phyloP scores from a whole-genome alignment of 1,140 invertebrate species.

The Neodiprion pinetum region DNA sequence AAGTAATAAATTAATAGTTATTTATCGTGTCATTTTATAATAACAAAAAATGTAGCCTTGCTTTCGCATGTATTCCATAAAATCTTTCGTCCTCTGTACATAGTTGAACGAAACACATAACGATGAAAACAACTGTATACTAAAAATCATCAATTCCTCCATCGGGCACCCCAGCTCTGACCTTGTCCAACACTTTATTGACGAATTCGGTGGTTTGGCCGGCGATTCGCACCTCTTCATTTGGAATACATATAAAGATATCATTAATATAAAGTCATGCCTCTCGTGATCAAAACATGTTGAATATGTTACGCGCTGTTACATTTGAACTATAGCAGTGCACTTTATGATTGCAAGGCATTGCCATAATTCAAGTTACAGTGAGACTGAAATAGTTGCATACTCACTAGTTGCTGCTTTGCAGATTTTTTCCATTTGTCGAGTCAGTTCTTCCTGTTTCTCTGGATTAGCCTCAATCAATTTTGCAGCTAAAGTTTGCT shows the following conservation, averaged over 20 bases:
- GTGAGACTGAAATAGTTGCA: constrained; percentile 9
- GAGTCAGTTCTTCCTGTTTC: constrained; percentile 68
- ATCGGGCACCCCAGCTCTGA: constrained; percentile 70
- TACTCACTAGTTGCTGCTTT: constrained; percentile 71
- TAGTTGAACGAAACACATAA: constrained; percentile 21
- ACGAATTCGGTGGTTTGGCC: constrained; percentile 87
- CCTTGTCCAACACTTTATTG: constrained; percentile 82
- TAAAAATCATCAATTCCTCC: constrained; percentile 73
- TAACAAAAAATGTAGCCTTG: constrained; percentile 29
- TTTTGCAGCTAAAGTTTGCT: constrained; percentile 70
- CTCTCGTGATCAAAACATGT: not conserved
- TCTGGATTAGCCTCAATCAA: constrained; percentile 63
- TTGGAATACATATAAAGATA: constrained; percentile 27
- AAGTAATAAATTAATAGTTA: constrained; percentile 45
- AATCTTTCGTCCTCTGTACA: constrained; percentile 28
- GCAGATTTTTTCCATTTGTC: constrained; percentile 71
- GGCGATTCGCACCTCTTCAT: constrained; percentile 79
- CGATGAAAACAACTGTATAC: constrained; percentile 32
- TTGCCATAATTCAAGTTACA: not conserved
- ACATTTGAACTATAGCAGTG: not conserved
- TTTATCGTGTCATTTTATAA: constrained; percentile 20
- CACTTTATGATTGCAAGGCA: not conserved
- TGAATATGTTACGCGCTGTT: not conserved
- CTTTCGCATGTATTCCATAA: constrained; percentile 11
- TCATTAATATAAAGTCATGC: not conserved